A percentile compares a stretch with the other conserved stretches of the same genome.
Evolutionary conservation across 2,797 vertebrate genomes (phyloP).

Genomic region (Bradypus variegatus): DNA sequence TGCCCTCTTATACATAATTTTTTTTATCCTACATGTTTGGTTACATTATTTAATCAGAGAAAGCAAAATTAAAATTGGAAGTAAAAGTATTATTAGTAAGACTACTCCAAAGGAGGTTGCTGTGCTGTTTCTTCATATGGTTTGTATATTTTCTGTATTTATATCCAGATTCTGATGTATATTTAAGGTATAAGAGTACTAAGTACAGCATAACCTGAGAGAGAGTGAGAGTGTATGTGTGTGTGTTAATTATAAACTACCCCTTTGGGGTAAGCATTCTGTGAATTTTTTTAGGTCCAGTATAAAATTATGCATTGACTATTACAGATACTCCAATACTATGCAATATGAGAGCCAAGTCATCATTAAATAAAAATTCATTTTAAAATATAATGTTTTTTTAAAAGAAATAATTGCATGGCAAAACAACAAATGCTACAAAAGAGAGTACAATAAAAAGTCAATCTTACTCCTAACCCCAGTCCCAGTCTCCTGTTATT

Average conservation of each 20-base stretch:
- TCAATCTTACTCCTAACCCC: background rate
- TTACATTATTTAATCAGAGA: conserved; percentile 14
- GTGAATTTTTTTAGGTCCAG: background rate
- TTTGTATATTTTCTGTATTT: background rate
- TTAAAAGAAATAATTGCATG: background rate
- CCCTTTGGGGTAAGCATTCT: background rate
- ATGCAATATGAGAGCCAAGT: background rate
- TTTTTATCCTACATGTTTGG: background rate
- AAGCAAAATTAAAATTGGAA: conserved; percentile 29
- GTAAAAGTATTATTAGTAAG: background rate
- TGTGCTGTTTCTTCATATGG: background rate
- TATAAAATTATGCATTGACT: background rate
- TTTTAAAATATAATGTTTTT: background rate
- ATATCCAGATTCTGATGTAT: background rate
- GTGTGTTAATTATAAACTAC: background rate
- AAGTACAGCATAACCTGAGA: background rate
- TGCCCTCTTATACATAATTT: background rate
- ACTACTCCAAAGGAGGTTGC: background rate
- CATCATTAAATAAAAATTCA: background rate
- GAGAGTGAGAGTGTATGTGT: background rate
- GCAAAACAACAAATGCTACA: background rate
- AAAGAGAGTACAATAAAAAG: background rate
- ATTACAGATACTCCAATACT: background rate
- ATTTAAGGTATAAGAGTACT: conserved; percentile 1
- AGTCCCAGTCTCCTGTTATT: background rate